Conservation (phyloP, 1,140 invertebrate species). For the Drosophila asahinai region DNA sequence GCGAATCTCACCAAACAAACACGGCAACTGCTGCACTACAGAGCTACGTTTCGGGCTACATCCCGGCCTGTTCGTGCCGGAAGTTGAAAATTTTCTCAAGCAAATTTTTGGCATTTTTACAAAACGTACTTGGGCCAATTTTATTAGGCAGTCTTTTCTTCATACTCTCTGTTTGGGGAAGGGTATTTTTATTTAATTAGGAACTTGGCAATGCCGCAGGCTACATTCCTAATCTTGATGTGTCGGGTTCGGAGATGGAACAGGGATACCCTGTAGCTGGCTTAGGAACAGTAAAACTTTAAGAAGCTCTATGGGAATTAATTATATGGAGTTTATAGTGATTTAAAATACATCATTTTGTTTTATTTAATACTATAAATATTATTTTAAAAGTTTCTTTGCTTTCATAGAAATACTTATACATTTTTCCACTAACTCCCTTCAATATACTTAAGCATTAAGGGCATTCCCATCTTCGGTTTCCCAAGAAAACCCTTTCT, state of each 20-base stretch:
- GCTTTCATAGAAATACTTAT: too few species aligned
- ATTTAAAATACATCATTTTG: too few species aligned
- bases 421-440: too few species aligned
- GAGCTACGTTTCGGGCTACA: not conserved
- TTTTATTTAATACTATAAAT: too few species aligned
- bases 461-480: not conserved
- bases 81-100: constrained; percentile 71
- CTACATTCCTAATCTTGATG: too few species aligned
- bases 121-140: constrained; percentile 74
- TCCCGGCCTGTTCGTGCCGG: constrained; percentile 56
- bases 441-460: too few species aligned
- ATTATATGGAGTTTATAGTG: too few species aligned
- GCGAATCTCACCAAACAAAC: constrained; percentile 67
- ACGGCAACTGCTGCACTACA: constrained; percentile 22
- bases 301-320: too few species aligned
- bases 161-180: not conserved
- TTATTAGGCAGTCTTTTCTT: constrained; percentile 55
- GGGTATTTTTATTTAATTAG: not conserved
- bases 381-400: too few species aligned
- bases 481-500: not conserved
- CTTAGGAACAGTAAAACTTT: too few species aligned
- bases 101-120: constrained; percentile 79
- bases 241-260: too few species aligned
- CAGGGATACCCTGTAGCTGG: too few species aligned
- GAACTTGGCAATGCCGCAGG: not conserved